phyloP scores from a whole-genome alignment of 2,797 vertebrate species.

The Petrocephalus schoutedeni region DNA sequence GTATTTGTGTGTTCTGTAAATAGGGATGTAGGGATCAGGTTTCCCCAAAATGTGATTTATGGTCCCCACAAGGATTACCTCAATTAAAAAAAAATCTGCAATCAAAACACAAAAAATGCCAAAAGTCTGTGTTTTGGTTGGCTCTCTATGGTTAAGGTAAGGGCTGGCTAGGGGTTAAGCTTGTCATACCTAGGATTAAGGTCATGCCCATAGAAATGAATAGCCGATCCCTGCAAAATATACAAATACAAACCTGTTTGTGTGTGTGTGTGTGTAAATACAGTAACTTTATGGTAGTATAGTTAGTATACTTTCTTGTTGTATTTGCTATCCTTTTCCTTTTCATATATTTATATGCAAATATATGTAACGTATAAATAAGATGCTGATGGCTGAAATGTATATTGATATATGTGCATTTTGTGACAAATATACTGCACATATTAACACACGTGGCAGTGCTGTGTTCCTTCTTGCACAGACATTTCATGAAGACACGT shows the following conservation, averaged over 20 bases:
- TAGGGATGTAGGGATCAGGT: too few relatives aligned
- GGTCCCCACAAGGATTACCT: neutral
- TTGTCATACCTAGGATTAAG: neutral
- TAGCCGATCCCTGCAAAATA: neutral
- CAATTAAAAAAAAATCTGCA: neutral
- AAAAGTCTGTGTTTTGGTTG: neutral
- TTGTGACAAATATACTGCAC: neutral
- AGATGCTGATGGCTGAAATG: neutral
- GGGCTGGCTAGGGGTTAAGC: neutral
- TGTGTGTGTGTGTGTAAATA: neutral
- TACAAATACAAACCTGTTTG: neutral
- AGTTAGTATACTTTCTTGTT: neutral
- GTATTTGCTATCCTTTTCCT: neutral
- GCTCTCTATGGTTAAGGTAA: neutral
- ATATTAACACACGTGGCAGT: neutral
- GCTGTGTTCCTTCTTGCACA: neutral
- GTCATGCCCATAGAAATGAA: neutral
- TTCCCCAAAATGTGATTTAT: neutral
- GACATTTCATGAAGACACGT: neutral
- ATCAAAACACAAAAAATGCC: neutral
- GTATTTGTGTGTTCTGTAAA: neutral
- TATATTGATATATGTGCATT: neutral
- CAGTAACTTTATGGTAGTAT: too few relatives aligned
- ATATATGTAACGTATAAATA: neutral
- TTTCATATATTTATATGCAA: neutral